Conservation (phyloP, 2,113 vertebrate species). For the Miniopterus natalensis region DNA sequence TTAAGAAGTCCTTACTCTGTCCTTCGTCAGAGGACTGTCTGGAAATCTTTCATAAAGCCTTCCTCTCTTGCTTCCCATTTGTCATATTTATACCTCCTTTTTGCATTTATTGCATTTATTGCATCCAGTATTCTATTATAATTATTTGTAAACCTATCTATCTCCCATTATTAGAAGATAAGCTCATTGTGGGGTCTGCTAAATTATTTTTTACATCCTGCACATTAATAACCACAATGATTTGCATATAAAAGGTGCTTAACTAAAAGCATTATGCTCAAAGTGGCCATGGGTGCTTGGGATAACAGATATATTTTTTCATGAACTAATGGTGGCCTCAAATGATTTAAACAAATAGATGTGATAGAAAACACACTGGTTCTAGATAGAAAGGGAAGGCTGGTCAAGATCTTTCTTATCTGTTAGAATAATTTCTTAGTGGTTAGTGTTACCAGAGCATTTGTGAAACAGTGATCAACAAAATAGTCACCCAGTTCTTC, state of each 20-base stretch:
- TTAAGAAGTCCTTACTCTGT: not conserved
- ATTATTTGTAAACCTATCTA: not conserved
- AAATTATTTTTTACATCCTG: constrained; percentile 23
- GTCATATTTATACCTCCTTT: not conserved
- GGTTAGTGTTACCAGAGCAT: not conserved
- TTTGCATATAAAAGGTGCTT: constrained; percentile 27
- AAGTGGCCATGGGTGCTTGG: not conserved
- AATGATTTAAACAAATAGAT: not conserved
- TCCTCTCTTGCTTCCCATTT: not conserved
- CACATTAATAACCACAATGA: not conserved
- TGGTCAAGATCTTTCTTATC: not conserved
- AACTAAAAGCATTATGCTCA: constrained; percentile 44
- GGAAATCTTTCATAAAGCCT: not conserved
- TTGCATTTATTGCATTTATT: not conserved
- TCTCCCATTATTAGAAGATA: not conserved
- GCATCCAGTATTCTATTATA: not conserved
- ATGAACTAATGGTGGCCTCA: not conserved
- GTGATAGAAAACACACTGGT: not conserved
- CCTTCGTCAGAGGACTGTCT: not conserved
- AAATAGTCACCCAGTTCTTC: constrained; percentile 15
- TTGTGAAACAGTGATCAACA: not conserved
- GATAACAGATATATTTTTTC: not conserved
- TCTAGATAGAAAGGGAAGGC: constrained; percentile 1
- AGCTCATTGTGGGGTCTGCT: not conserved
- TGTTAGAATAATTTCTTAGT: constrained; percentile 15